phyloP scores from a whole-genome alignment of 2,888 invertebrate species.

The Drosophila formosana region DNA sequence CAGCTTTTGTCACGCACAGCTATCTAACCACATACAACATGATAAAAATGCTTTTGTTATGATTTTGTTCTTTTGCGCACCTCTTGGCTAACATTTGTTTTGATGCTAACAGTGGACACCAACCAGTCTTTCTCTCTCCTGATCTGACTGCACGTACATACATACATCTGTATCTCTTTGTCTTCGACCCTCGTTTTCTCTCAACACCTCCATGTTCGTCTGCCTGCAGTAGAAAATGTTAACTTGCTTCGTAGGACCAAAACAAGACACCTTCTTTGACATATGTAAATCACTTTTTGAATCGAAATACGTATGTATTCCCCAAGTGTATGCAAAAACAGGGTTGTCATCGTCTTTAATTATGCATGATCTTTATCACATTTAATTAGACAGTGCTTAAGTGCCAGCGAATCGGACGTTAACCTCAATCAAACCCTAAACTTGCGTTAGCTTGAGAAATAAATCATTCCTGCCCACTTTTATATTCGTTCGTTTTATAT shows the following conservation, averaged over 20 bases:
- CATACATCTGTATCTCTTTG: neutral
- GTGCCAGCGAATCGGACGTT: neutral
- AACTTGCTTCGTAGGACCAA: slow-evolving; percentile 12
- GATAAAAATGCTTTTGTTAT: slow-evolving; percentile 14
- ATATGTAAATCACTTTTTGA: slow-evolving; percentile 22
- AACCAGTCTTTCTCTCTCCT: neutral
- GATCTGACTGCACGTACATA: slow-evolving; percentile 8
- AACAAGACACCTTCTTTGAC: slow-evolving; percentile 10
- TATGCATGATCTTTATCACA: slow-evolving; percentile 3
- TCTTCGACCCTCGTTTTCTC: slow-evolving; percentile 1
- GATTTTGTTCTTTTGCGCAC: slow-evolving; percentile 3
- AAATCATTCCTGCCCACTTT: neutral
- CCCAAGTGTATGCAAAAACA: slow-evolving; percentile 1
- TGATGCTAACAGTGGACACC: slow-evolving; percentile 1
- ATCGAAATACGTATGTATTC: neutral
- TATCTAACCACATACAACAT: slow-evolving; percentile 8
- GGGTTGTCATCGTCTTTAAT: slow-evolving; percentile 7
- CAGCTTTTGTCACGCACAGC: slow-evolving; percentile 32
- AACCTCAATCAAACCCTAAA: neutral
- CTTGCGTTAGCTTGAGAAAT: too few relatives aligned
- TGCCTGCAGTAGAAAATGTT: slow-evolving; percentile 32
- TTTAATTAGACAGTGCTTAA: neutral
- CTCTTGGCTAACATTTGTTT: slow-evolving; percentile 19
- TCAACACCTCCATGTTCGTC: neutral
- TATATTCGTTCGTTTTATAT: neutral